phyloP scores from a whole-genome alignment of 2,113 vertebrate species.

The Odontesthes bonariensis region DNA sequence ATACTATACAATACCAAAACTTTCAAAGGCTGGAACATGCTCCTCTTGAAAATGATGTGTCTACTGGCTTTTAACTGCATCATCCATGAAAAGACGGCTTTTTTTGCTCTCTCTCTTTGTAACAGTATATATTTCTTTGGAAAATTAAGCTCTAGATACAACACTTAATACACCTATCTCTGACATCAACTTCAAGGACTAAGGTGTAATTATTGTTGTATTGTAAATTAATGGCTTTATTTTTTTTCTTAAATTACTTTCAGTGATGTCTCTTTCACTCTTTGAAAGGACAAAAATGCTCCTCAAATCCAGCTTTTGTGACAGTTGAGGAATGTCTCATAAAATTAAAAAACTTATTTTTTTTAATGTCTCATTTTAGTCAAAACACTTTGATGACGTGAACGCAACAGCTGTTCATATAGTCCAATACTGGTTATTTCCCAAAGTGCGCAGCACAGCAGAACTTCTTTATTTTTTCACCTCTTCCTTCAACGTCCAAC shows the following conservation, averaged over 20 bases:
- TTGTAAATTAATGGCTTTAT: background rate
- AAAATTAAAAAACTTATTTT: too few species aligned
- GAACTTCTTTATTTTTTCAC: background rate
- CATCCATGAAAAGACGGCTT: constrained; percentile 3
- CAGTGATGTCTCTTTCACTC: background rate
- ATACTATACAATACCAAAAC: background rate
- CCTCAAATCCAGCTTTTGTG: too few species aligned
- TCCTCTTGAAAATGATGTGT: background rate
- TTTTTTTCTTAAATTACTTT: background rate
- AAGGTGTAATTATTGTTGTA: background rate
- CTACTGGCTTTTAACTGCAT: background rate
- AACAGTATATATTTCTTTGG: background rate
- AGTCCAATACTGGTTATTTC: background rate
- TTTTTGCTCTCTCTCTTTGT: background rate
- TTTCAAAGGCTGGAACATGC: background rate
- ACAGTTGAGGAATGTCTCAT: too few species aligned
- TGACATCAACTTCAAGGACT: background rate
- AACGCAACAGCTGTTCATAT: background rate
- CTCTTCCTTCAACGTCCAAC: background rate
- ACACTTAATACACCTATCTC: background rate
- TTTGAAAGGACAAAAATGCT: background rate
- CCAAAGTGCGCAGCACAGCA: background rate
- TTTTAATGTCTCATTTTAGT: background rate
- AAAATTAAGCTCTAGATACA: constrained; percentile 1
- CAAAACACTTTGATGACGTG: background rate